phyloP scores from a whole-genome alignment of 1,140 invertebrate genomes.

The Oedothorax gibbosus region DNA sequence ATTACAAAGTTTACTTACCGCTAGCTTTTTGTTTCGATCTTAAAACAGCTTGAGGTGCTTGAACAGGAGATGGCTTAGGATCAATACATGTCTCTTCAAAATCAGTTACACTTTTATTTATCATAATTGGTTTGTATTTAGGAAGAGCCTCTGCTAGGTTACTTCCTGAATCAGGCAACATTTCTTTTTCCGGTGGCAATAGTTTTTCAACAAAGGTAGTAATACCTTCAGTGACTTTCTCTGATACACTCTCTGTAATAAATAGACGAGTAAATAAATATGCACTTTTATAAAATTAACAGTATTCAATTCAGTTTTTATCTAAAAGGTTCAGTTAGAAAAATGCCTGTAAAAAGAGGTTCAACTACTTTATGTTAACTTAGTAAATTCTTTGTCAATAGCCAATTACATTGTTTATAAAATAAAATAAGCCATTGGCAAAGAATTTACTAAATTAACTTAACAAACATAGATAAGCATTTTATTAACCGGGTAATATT shows the following conservation, averaged over 20 bases:
- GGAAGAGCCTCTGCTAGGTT: slow-evolving; percentile 36
- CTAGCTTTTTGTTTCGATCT: slow-evolving; percentile 21
- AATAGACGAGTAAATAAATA: background rate
- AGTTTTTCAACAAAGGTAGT: slow-evolving; percentile 46
- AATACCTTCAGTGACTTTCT: slow-evolving; percentile 46
- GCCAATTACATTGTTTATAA: too few relatives aligned
- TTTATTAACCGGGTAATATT: too few relatives aligned
- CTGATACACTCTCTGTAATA: slow-evolving; percentile 36
- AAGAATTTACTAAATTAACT: too few relatives aligned
- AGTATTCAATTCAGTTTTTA: too few relatives aligned
- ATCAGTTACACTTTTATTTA: slow-evolving; percentile 20
- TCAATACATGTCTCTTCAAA: background rate
- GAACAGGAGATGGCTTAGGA: background rate
- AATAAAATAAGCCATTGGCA: too few relatives aligned
- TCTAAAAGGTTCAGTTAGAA: too few relatives aligned
- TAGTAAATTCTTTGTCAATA: too few relatives aligned
- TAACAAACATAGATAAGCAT: too few relatives aligned
- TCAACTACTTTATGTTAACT: too few relatives aligned
- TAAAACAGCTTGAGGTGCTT: background rate
- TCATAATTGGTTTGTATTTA: slow-evolving; percentile 45
- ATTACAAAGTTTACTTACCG: background rate
- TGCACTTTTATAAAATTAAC: too few relatives aligned
- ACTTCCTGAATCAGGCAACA: background rate
- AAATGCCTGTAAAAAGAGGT: too few relatives aligned
- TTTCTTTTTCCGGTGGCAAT: slow-evolving; percentile 20